phyloP scores from a whole-genome alignment of 2,113 vertebrate species.

The Trichomycterus rosablanca region DNA sequence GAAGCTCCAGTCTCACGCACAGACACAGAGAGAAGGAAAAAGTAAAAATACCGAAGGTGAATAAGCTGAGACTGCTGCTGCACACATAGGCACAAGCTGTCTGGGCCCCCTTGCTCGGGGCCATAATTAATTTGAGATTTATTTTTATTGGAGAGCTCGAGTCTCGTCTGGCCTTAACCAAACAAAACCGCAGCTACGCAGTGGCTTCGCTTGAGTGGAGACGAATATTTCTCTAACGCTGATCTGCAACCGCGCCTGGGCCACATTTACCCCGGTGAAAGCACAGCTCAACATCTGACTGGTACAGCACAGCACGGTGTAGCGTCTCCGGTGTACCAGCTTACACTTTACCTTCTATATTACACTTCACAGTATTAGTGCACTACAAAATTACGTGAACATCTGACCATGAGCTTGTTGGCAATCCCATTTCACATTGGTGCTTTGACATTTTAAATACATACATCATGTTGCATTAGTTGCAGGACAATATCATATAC shows the following conservation, averaged over 20 bases:
- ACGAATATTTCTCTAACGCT: constrained; percentile 82
- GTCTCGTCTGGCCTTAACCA: constrained; percentile 97
- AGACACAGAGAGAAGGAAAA: constrained; percentile 48
- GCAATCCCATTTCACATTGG: too few relatives aligned
- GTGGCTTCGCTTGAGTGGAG: constrained; percentile 86
- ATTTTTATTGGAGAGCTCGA: constrained; percentile 97
- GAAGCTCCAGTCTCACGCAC: constrained; percentile 51
- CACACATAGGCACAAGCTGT: constrained; percentile 81
- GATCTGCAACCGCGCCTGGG: constrained; percentile 80
- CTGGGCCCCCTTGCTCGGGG: constrained; percentile 90
- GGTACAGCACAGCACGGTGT: background rate
- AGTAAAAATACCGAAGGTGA: constrained; percentile 17
- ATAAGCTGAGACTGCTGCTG: constrained; percentile 77
- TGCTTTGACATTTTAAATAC: too few relatives aligned
- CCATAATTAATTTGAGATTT: constrained; percentile 99
- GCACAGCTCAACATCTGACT: background rate
- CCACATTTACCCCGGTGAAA: constrained; percentile 77
- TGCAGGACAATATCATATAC: too few relatives aligned
- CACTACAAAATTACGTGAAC: too few relatives aligned
- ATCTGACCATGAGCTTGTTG: too few relatives aligned
- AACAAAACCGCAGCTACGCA: constrained; percentile 89
- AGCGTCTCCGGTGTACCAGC: too few relatives aligned
- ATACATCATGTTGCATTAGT: too few relatives aligned
- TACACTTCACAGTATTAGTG: too few relatives aligned
- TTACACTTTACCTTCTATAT: too few relatives aligned